phyloP scores from a whole-genome alignment of 2,888 invertebrate genomes.

The Helobdella robusta region DNA sequence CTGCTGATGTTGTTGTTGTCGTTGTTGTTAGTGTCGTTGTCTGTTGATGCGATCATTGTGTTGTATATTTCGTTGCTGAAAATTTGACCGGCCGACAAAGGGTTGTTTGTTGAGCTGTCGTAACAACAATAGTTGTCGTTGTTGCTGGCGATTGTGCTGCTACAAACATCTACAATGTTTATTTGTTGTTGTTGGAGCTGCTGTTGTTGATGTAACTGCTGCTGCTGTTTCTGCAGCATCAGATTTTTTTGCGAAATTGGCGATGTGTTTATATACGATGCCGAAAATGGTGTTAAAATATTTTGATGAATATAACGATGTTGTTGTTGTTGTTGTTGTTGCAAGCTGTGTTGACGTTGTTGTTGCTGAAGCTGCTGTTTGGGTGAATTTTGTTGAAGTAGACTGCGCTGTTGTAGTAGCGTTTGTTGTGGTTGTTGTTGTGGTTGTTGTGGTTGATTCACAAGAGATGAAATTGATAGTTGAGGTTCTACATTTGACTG shows the following conservation, averaged over 20 bases:
- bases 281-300: too few species aligned
- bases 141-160: background rate
- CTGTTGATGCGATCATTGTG: background rate
- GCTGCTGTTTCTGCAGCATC: background rate
- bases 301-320: too few species aligned
- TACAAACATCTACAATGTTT: too few species aligned
- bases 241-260: too few species aligned
- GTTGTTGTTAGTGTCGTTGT: background rate
- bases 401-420: background rate
- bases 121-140: conserved; percentile 32
- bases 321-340: conserved; percentile 3
- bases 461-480: background rate
- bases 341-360: background rate
- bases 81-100: too few species aligned
- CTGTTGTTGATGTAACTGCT: conserved; percentile 8
- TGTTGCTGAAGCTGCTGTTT: conserved; percentile 3
- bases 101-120: background rate
- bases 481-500: too few species aligned
- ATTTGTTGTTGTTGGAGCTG: background rate
- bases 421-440: background rate
- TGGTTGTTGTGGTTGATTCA: background rate
- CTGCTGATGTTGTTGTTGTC: background rate
- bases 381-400: background rate
- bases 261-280: too few species aligned
- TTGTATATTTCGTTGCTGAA: too few species aligned